Evolutionary conservation across 2,113 vertebrate species (phyloP).

Genomic region (Rhombomys opimus): DNA sequence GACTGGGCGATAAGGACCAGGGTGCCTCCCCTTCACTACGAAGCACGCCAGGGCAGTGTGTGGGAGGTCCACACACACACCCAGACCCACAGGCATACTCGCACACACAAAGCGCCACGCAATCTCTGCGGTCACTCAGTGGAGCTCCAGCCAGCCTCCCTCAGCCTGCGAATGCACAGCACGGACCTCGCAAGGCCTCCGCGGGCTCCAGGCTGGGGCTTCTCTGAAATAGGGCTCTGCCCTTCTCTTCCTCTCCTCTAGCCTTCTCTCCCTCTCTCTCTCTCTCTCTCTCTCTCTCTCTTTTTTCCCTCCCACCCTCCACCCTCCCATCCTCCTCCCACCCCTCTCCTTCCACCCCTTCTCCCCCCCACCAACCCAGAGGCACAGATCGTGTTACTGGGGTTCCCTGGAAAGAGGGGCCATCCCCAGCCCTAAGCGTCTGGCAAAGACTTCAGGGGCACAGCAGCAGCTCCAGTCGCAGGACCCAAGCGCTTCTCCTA

Average conservation of each 20-base stretch:
- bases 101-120: conserved; percentile 48
- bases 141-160: conserved; percentile 18
- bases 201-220: conserved; percentile 31
- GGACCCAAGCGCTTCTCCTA: conserved; percentile 67
- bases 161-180: conserved; percentile 42
- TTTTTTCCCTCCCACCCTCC: neutral
- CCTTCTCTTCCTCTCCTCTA: conserved; percentile 40
- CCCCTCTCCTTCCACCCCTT: conserved; percentile 51
- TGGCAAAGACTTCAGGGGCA: conserved; percentile 66
- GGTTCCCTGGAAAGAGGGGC: conserved; percentile 80
- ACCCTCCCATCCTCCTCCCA: conserved; percentile 15
- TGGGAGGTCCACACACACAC: conserved; percentile 7
- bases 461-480: conserved; percentile 58
- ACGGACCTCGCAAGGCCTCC: conserved; percentile 58
- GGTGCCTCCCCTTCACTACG: conserved; percentile 33
- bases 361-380: conserved; percentile 68
- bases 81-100: conserved; percentile 19
- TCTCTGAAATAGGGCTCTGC: conserved; percentile 46
- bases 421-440: conserved; percentile 63
- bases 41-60: conserved; percentile 13
- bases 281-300: neutral
- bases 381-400: conserved; percentile 74
- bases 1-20: neutral
- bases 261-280: neutral
- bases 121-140: conserved; percentile 48